These are phyloP conservation scores for Zaprionus lineosus DNA, from an alignment of 2,888 invertebrate genomes.

Conservation along the genomic window DNA sequence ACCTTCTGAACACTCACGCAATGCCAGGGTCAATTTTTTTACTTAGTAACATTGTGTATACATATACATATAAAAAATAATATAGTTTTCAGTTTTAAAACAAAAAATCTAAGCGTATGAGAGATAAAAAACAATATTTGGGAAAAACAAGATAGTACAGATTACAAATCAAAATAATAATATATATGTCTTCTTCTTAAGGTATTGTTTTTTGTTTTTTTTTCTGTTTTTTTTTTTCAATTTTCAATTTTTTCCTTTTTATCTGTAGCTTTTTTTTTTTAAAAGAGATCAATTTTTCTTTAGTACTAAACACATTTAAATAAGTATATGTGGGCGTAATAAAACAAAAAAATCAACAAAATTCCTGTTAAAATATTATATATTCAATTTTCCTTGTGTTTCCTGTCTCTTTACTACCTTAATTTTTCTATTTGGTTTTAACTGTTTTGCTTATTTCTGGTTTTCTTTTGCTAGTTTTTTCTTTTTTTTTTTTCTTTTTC, in stretches of 20 bases:
- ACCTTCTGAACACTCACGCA: constrained; percentile 8
- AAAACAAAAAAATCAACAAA: constrained; percentile 5
- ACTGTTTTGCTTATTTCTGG: neutral
- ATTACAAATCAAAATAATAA: constrained; percentile 23
- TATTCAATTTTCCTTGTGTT: neutral
- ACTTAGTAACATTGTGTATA: constrained; percentile 70
- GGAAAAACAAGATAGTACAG: too few relatives aligned
- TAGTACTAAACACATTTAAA: constrained; percentile 33
- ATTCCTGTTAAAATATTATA: too few relatives aligned
- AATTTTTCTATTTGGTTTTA: neutral
- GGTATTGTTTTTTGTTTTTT: constrained; percentile 14
- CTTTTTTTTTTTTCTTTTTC: neutral
- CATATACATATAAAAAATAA: constrained; percentile 68
- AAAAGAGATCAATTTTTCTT: constrained; percentile 57
- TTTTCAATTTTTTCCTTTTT: too few relatives aligned
- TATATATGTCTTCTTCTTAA: too few relatives aligned
- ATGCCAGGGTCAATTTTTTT: constrained; percentile 41
- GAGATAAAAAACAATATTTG: constrained; percentile 22
- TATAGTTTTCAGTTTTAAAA: constrained; percentile 47
- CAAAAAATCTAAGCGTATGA: constrained; percentile 40
- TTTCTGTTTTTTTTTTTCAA: constrained; percentile 3
- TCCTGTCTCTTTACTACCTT: neutral
- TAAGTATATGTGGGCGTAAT: constrained; percentile 18
- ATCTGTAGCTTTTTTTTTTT: constrained; percentile 39
- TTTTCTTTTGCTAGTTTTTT: neutral